Base-by-base conservation (phyloP, 2,113 vertebrate species). In the Scalopus aquaticus region DNA sequence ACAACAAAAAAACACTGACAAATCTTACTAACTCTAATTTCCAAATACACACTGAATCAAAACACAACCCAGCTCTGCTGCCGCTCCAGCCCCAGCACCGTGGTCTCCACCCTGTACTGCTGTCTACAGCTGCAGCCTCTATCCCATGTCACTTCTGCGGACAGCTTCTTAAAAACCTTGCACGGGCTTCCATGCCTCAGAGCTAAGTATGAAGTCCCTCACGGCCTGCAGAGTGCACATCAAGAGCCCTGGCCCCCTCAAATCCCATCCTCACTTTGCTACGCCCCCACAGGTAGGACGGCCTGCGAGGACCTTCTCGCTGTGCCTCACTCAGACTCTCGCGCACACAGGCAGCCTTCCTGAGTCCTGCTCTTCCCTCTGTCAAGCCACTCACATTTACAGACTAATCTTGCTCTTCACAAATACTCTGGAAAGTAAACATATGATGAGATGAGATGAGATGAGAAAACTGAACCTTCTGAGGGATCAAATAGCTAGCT, bases 401-500 rank as follows among this genome's bases (percentile, higher is more conserved):
- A 74, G 8, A 69, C 24, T 95, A 64, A 56, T 60, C 49, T 67
- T 82, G 37, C 79, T 87, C 58, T 93, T 96, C 86, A 80, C 3
- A 35, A 87, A 39, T 15, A 46, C 30, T 44, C 67, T 73, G n/a
- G 76, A 28, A 64, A 85, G 32, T 67, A 88, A 95, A 62, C 15
- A n/a, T 35, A n/a, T n/a, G n/a, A n/a, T n/a, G n/a, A n/a, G n/a
- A n/a, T n/a, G n/a, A 46, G 13, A 51, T 10, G 13, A 83, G 42
- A 72, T 87, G 28, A 92, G 65, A 83, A 94, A 60, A 77, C 9
- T 0, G 4, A 70, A 80, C 39, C 39, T 69, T 91, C 22, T 64
- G 20, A 49, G 76, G 86, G 83, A 56, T 88, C 82, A 78, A 97
- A 44, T 80, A 77, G 77, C 56, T 78, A 69, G 42, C 67, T 88